A percentile compares a stretch with the other conserved stretches of the same genome.
These are phyloP conservation scores for Sylvia borin DNA, from an alignment of 2,797 vertebrate species.

Conservation along the genomic window DNA sequence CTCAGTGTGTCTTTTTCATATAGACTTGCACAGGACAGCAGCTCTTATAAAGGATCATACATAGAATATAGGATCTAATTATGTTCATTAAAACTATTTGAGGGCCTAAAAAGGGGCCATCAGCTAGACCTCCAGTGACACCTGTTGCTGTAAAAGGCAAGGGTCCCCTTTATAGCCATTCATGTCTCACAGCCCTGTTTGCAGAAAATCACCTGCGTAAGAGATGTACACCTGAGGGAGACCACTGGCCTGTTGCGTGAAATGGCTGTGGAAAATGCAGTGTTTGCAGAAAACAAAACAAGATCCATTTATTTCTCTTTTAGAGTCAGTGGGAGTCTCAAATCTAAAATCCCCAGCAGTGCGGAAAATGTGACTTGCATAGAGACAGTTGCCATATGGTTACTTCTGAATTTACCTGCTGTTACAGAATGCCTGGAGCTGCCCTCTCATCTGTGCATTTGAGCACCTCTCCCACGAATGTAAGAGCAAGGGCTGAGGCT, in stretches of 20 bases:
- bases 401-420: conserved; percentile 6
- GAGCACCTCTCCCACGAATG: background rate
- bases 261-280: conserved; percentile 10
- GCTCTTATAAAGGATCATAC: background rate
- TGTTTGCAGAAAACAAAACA: conserved; percentile 28
- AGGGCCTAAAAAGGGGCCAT: background rate
- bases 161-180: background rate
- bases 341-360: conserved; percentile 36
- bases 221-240: background rate
- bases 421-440: background rate
- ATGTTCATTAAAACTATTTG: background rate
- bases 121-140: background rate
- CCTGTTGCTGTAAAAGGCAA: background rate
- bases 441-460: background rate
- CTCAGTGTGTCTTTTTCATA: background rate
- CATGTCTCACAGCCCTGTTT: background rate
- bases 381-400: background rate
- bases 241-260: background rate
- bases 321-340: conserved; percentile 24
- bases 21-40: background rate
- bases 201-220: background rate
- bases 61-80: background rate
- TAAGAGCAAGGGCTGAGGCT: background rate
- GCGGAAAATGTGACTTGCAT: conserved; percentile 45
- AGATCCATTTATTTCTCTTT: conserved; percentile 45